Evolutionary conservation across 2,797 vertebrate genomes (phyloP), one percentile per base, ranked within the genome.

Genomic region (Tokudaia muenninki): DNA sequence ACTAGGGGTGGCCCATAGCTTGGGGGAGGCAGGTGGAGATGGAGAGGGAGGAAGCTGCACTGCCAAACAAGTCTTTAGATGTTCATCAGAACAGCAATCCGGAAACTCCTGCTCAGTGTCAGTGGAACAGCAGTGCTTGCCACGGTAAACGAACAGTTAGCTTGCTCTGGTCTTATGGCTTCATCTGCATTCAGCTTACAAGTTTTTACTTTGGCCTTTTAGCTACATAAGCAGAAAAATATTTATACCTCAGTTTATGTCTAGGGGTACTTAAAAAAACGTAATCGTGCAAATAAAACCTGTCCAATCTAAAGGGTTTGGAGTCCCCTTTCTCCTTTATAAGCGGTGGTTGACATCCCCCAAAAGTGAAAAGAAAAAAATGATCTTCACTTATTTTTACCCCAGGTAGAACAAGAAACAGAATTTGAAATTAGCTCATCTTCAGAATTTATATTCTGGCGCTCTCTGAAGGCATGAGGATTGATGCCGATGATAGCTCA

Each of bases 1-100:
- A 13, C 12, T 0, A 3, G 6, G 29, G 29, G 16, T 4, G 5
- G 19, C 12, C 31, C 0, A 3, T 1, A 8, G 74, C 24, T 6
- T 7, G 3, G 11, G 61, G 70, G 59, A 0, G 0, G 2, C 8
- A 3, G 41, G 3, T 5, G 0, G 31, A n/a, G 3, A 7, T 34
- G 6, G 67, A 72, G n/a, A 37, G 70, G n/a, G 70, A 37, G 70
- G 19, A 8, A 37, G n/a, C 70, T 21, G 7, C 7, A 37, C 67
- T 37, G n/a, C 70, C 70, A 72, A 21, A 22, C 17, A 72, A 22
- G 70, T 22, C n/a, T 72, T 72, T 72, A 37, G n/a, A 72, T 72
- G 70, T 37, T 37, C 34, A 22, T 37, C n/a, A 3, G 70, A 72
- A 72, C n/a, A 72, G 16, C 17, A 10, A 72, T 72, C 70, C 1